These are phyloP conservation scores for Tor tambroides DNA, from an alignment of 2,113 vertebrate genomes.

Conservation along the genomic window DNA sequence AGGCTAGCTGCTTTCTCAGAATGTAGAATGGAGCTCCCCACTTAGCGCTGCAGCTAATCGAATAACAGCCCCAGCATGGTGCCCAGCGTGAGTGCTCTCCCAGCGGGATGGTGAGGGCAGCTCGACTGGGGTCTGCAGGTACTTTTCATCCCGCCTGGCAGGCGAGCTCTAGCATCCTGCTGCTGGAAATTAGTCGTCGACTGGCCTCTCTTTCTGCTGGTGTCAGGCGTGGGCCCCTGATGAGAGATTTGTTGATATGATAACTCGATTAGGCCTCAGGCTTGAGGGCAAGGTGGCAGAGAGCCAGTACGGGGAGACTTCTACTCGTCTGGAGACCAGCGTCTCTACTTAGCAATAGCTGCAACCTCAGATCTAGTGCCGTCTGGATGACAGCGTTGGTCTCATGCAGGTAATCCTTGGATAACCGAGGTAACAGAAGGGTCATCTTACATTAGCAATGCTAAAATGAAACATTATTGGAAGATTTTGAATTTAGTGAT, in stretches of 20 bases:
- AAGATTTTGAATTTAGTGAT: neutral
- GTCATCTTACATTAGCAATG: neutral
- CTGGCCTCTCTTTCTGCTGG: slow-evolving; percentile 83
- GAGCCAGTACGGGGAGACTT: slow-evolving; percentile 72
- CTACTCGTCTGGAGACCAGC: slow-evolving; percentile 82
- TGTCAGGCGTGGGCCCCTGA: slow-evolving; percentile 77
- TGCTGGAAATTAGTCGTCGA: slow-evolving; percentile 93
- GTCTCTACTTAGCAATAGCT: slow-evolving; percentile 75
- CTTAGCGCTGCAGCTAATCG: slow-evolving; percentile 82
- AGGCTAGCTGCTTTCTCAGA: slow-evolving; percentile 61
- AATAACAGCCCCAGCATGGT: slow-evolving; percentile 86
- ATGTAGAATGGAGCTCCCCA: slow-evolving; percentile 74
- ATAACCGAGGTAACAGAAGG: neutral
- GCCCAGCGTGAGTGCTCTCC: slow-evolving; percentile 79
- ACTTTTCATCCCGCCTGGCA: slow-evolving; percentile 83
- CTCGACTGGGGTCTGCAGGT: slow-evolving; percentile 83
- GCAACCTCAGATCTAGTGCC: slow-evolving; percentile 57
- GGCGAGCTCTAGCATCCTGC: slow-evolving; percentile 82
- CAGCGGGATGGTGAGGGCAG: slow-evolving; percentile 75
- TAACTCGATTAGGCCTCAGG: slow-evolving; percentile 90
- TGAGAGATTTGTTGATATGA: slow-evolving; percentile 87
- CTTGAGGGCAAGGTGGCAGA: slow-evolving; percentile 78
- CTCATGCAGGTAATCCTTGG: neutral
- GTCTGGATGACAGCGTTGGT: slow-evolving; percentile 51
- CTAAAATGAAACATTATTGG: neutral